Evolutionary conservation across 2,797 vertebrate genomes (phyloP).

Genomic region (Cheracebus regulus): DNA sequence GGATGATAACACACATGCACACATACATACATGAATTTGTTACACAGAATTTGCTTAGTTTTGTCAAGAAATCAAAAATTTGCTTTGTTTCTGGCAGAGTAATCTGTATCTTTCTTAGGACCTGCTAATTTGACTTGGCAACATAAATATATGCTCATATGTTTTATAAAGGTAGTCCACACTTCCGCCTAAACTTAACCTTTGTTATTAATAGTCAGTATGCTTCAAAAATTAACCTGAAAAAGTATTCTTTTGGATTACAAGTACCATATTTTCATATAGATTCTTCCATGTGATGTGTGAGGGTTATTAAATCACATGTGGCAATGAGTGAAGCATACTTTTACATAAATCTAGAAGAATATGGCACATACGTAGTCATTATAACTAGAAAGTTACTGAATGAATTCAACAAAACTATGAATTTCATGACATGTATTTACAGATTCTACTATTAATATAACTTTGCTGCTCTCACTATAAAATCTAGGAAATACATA

Average conservation of each 20-base stretch:
- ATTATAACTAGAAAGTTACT: neutral
- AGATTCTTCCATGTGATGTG: neutral
- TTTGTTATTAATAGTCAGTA: neutral
- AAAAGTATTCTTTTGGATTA: neutral
- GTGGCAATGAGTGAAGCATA: neutral
- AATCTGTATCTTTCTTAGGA: neutral
- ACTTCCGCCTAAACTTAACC: neutral
- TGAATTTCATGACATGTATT: neutral
- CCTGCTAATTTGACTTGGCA: neutral
- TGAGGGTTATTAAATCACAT: neutral
- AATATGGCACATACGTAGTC: neutral
- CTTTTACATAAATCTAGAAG: neutral
- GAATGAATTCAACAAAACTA: neutral
- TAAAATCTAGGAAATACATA: neutral
- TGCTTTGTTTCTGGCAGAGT: neutral
- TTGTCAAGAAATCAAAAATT: neutral
- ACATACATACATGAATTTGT: neutral
- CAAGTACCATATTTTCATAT: neutral
- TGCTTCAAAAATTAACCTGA: neutral
- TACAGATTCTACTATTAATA: neutral
- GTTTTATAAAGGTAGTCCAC: neutral
- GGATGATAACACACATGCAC: neutral
- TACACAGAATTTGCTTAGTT: neutral
- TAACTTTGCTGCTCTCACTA: neutral
- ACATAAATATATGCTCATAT: neutral